These are phyloP conservation scores for Lota lota DNA, from an alignment of 2,113 vertebrate species.

Conservation along the genomic window DNA sequence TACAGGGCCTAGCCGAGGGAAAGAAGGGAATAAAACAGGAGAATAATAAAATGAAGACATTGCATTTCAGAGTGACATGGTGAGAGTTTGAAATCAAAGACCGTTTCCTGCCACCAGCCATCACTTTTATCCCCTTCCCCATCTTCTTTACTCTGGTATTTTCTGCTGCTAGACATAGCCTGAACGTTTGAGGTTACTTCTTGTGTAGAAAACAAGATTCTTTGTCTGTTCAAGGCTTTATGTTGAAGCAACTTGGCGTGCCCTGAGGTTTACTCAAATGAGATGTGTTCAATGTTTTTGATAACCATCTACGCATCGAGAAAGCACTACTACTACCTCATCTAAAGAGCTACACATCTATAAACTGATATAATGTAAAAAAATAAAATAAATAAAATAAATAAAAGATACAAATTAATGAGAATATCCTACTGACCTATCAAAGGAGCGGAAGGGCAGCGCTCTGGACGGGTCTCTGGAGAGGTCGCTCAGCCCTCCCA, in stretches of 20 bases:
- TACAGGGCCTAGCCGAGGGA: conserved; percentile 5
- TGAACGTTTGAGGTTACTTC: conserved; percentile 32
- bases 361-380: too few relatives aligned
- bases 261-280: too few relatives aligned
- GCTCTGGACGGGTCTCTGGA: conserved; percentile 67
- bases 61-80: conserved; percentile 47
- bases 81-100: conserved; percentile 46
- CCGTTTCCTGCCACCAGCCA: conserved; percentile 45
- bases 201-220: too few relatives aligned
- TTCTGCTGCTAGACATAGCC: conserved; percentile 2
- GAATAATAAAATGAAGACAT: conserved; percentile 40
- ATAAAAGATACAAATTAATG: too few relatives aligned
- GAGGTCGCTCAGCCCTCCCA: conserved; percentile 78
- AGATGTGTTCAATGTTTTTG: too few relatives aligned
- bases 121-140: conserved; percentile 35
- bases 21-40: conserved; percentile 31
- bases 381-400: too few relatives aligned
- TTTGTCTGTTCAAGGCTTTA: conserved; percentile 38
- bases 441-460: conserved; percentile 88
- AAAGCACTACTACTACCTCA: too few relatives aligned
- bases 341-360: too few relatives aligned
- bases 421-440: conserved; percentile 77
- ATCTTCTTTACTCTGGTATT: too few relatives aligned
- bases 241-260: neutral
- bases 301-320: too few relatives aligned